Percentiles rank a stretch among this genome's conserved stretches.
Evolutionary conservation across 2,797 vertebrate species (phyloP).

Genomic region (Spondyliosoma cantharus): DNA sequence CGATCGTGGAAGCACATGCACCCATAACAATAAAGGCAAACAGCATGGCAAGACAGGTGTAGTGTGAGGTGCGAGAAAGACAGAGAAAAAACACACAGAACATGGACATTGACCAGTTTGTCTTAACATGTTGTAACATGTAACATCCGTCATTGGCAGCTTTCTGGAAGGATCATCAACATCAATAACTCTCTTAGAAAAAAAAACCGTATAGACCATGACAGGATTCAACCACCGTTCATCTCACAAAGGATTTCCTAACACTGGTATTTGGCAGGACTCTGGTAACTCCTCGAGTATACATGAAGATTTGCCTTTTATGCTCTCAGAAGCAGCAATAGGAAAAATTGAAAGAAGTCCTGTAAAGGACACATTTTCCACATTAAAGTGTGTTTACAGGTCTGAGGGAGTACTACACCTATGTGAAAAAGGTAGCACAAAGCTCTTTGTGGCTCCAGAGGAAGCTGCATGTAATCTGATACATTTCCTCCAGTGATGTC

Average conservation of each 20-base stretch:
- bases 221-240: not conserved
- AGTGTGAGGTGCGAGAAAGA: not conserved
- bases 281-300: not conserved
- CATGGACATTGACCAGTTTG: not conserved
- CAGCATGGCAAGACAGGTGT: not conserved
- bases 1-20: slow-evolving; percentile 54
- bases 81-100: not conserved
- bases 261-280: slow-evolving; percentile 4
- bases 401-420: no score
- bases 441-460: no score
- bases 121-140: not conserved
- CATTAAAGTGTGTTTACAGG: no score
- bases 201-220: not conserved
- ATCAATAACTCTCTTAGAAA: not conserved
- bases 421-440: no score
- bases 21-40: slow-evolving; percentile 26
- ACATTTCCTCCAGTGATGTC: no score
- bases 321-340: not conserved
- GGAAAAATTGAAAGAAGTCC: not conserved
- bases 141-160: not conserved
- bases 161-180: not conserved
- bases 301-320: not conserved
- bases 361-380: no score
- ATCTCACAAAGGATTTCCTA: not conserved
- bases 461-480: no score